Base-by-base conservation (phyloP, 2,888 invertebrate genomes). In the Diarsia dahlii region DNA sequence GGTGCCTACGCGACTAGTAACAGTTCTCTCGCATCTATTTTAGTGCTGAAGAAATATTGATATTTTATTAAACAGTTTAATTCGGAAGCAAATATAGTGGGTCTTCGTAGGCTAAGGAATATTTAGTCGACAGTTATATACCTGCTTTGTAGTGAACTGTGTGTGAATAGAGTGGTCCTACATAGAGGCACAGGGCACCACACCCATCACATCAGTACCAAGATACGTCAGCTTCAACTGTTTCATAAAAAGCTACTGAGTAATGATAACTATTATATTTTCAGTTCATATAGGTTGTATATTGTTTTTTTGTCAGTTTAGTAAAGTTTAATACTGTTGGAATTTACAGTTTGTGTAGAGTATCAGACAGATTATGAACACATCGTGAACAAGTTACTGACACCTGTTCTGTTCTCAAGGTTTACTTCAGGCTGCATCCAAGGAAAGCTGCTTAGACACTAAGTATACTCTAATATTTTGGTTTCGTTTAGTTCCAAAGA, bases 281-380 rank as follows among this genome's bases (percentile, higher is more conserved):
- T 65, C 1, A 65, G 45, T 50, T 18, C 39, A n/a, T 13, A n/a
- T 18, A 18, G n/a, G n/a, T 28, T 39, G 4, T 39, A 39, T 28
- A 28, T 28, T 28, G 39, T 39, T 39, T 39, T 39, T 39, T 39
- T 8, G 1, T 39, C 39, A 34, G 63, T 46, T 15, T 15, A 62
- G 1, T 60, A 9, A 34, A 23, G 18, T 54, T 12, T 46, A 50
- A 5, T 56, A 13, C 6, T 15, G 10, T 23, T 48, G 10, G 48
- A 23, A 39, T 72, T 1, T 12, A 23, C 28, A 58, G 39, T 58
- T 50, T 74, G 13, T 39, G 20, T 10, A 65, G 3, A 65, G 34
- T 74, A 65, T 28, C 56, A 28, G 10, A 58, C 45, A 74, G 50
- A 65, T 65, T 74, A 13, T 65, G 45, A 66, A 75, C 45, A 13